Conservation (phyloP, 2,113 vertebrate genomes). For the Hyperopisus bebe region DNA sequence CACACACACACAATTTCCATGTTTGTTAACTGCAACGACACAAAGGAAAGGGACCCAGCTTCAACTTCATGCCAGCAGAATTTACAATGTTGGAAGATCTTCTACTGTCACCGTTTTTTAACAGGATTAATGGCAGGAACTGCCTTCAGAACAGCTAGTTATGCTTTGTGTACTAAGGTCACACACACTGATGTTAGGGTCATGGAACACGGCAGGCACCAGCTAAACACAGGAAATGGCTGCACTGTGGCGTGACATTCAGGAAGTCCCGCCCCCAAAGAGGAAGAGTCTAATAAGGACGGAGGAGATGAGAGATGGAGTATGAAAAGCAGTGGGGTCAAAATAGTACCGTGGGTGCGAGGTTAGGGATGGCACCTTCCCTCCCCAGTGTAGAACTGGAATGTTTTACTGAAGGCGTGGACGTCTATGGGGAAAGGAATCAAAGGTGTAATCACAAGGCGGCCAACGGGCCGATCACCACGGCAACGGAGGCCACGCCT, state of each 20-base stretch:
- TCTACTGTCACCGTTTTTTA: neutral
- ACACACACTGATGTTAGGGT: neutral
- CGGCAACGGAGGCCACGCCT: neutral
- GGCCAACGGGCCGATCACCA: neutral
- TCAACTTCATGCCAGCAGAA: neutral
- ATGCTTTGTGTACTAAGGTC: neutral
- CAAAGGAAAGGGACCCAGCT: neutral
- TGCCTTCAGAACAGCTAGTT: neutral
- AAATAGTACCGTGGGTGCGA: slow-evolving; percentile 58
- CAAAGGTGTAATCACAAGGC: neutral
- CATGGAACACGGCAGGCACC: neutral
- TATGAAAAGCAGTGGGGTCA: neutral
- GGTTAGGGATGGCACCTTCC: slow-evolving; percentile 55
- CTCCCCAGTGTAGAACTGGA: slow-evolving; percentile 60
- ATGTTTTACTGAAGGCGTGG: slow-evolving; percentile 24
- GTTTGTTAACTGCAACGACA: neutral
- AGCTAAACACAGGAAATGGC: neutral
- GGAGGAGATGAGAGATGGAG: neutral
- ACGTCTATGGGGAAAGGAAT: slow-evolving; percentile 20
- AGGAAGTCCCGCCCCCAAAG: neutral
- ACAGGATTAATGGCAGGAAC: neutral
- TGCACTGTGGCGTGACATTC: neutral
- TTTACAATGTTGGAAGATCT: neutral
- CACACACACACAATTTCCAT: neutral
- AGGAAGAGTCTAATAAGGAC: neutral